Evolutionary conservation across 2,888 invertebrate genomes (phyloP).

Genomic region (Mechanitis mazaeus): DNA sequence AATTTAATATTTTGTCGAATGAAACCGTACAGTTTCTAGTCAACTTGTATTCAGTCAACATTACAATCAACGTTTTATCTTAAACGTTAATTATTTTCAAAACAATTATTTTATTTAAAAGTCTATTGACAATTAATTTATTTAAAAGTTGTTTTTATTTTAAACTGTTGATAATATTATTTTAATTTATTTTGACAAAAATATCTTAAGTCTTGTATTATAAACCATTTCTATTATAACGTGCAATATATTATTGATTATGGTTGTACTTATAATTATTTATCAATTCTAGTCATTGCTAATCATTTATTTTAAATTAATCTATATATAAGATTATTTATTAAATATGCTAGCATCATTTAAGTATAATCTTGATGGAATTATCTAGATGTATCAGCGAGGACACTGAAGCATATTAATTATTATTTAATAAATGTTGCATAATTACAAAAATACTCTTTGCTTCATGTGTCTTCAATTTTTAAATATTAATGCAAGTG

Average conservation of each 20-base stretch:
- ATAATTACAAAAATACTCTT: background rate
- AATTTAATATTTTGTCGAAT: conserved; percentile 19
- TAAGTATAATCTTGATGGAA: too few species aligned
- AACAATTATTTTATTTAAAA: too few species aligned
- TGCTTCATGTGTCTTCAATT: background rate
- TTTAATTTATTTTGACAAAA: background rate
- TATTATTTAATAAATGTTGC: background rate
- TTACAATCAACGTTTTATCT: conserved; percentile 30
- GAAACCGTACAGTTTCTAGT: conserved; percentile 16
- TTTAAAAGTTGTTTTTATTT: conserved; percentile 20
- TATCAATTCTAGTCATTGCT: conserved; percentile 32
- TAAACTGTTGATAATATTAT: conserved; percentile 3
- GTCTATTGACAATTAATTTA: conserved; percentile 16
- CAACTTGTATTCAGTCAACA: conserved; percentile 8
- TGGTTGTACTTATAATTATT: conserved; percentile 35
- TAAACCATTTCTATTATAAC: conserved; percentile 30
- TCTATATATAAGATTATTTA: conserved; percentile 1
- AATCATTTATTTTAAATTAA: conserved; percentile 9
- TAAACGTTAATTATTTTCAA: conserved; percentile 8
- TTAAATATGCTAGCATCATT: background rate
- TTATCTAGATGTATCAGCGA: conserved; percentile 1
- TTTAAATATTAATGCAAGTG: conserved; percentile 8
- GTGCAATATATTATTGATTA: conserved; percentile 59
- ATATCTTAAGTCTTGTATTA: conserved; percentile 22
- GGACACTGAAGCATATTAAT: background rate